Conservation (phyloP, 2,113 vertebrate genomes). For the Empidonax alnorum region DNA sequence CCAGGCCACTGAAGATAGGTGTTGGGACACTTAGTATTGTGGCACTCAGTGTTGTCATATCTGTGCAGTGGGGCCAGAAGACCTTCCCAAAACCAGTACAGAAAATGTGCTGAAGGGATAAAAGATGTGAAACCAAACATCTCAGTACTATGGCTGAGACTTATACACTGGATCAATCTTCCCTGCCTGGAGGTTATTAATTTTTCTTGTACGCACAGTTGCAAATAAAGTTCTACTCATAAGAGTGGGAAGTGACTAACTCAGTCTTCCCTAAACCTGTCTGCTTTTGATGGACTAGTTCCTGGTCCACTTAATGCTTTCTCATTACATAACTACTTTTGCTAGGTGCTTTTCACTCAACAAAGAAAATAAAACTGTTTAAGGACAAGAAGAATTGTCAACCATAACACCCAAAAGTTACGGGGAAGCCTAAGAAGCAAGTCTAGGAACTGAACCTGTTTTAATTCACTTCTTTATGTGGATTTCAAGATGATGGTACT, state of each 20-base stretch:
- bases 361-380: background rate
- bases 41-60: background rate
- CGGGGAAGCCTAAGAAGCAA: background rate
- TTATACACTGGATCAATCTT: background rate
- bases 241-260: background rate
- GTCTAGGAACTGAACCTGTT: background rate
- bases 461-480: background rate
- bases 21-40: background rate
- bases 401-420: background rate
- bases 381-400: background rate
- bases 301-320: background rate
- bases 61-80: background rate
- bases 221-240: background rate
- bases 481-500: background rate
- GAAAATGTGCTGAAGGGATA: accelerated
- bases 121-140: background rate
- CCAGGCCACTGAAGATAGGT: background rate
- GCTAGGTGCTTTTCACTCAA: background rate
- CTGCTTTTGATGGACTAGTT: background rate
- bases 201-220: background rate
- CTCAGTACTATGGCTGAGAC: background rate
- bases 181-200: background rate
- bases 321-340: background rate
- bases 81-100: background rate
- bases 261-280: background rate